Evolutionary conservation across 2,113 vertebrate species (phyloP), one percentile per base, ranked within the genome.

Genomic region (Perca schrenkii): DNA sequence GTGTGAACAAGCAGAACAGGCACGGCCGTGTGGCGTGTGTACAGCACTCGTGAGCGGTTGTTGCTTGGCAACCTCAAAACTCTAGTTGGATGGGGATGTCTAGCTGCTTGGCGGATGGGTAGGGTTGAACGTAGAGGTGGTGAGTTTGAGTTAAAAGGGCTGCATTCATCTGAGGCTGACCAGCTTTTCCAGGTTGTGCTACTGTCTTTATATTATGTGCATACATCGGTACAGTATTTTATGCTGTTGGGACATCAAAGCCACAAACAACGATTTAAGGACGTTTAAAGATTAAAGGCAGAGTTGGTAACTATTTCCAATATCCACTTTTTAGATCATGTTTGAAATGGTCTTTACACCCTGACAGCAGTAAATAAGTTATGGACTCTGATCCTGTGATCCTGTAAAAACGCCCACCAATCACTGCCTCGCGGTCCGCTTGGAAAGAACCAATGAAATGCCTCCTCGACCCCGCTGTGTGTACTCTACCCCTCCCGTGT

Each of bases 51-150:
- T 22, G 66, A 89, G 80, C 52, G 8, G 90, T 36, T 86, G 93
- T 95, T 94, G 91, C 92, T 71, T 89, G 88, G 93, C 92, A 94
- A 95, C 93, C 91, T 64, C 73, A 90, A 94, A 94, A 90, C 88
- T 90, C 75, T 53, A 14, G 87, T 74, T 86, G 87, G 90, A 53
- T 64, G 76, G 81, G 75, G 83, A 87, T 52, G 74, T 84, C 74
- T 86, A 6, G 70, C 73, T 83, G 84, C 77, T 61, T 28, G 56
- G 80, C 28, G 63, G 77, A 72, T 52, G 75, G 83, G 57, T 57
- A 49, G 80, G 90, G 86, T 87, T 87, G 91, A 93, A 90, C 40
- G 61, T 82, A 74, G 82, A 88, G 86, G 79, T 34, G 67, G 79
- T n/a, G 77, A 70, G 80, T 83, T 81, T 65, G 58, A 85, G 80